A percentile compares a stretch with the other conserved stretches of the same genome.
These are phyloP conservation scores for Pterocles burchelli DNA, from an alignment of 2,113 vertebrate genomes.

Conservation along the genomic window DNA sequence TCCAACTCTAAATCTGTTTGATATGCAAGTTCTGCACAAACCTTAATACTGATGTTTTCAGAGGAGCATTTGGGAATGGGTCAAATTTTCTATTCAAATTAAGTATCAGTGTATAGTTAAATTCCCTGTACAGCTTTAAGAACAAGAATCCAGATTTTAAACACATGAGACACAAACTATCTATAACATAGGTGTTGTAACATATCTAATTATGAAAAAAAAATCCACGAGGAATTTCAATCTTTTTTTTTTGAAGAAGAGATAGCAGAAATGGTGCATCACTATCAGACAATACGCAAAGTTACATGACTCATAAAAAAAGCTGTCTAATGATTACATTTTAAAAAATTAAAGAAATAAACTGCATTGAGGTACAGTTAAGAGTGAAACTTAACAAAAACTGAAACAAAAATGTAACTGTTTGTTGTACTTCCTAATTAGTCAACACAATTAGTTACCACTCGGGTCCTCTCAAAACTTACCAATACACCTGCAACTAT, in stretches of 20 bases:
- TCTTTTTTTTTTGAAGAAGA: neutral
- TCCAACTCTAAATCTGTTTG: neutral
- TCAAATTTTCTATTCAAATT: neutral
- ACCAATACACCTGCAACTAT: constrained; percentile 87
- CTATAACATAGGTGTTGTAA: neutral
- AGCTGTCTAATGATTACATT: neutral
- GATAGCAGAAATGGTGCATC: neutral
- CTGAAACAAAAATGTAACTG: neutral
- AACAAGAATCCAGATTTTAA: neutral
- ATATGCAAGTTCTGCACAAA: neutral
- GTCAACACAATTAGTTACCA: neutral
- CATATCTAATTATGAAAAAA: neutral
- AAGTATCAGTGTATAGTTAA: neutral
- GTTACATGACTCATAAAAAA: fast-evolving
- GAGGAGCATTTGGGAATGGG: neutral
- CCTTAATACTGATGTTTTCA: fast-evolving
- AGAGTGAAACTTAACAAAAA: neutral
- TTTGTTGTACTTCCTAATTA: neutral
- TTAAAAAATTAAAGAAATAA: neutral
- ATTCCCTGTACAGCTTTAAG: neutral
- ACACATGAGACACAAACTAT: neutral
- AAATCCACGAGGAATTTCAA: neutral
- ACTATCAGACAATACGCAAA: neutral
- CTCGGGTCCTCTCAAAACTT: constrained; percentile 22
- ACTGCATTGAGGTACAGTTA: neutral